Conservation (phyloP, 2,113 vertebrate genomes). For the Poeciliopsis retropinna region DNA sequence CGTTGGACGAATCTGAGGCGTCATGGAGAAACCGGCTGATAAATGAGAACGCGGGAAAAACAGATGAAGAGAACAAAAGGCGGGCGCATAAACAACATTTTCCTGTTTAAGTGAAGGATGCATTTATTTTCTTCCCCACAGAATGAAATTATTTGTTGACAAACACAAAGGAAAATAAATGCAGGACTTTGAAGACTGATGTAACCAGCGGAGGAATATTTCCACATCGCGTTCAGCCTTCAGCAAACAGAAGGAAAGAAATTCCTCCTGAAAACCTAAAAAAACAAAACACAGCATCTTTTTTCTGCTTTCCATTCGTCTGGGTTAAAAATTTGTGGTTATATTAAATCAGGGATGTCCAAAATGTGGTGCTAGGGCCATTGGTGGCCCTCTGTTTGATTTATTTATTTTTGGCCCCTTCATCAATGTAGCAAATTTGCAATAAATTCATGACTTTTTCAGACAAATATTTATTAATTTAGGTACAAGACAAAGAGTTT, state of each 20-base stretch:
- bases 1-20: conserved; percentile 34
- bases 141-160: conserved; percentile 32
- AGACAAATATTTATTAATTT: no score
- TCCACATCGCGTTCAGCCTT: conserved; percentile 47
- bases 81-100: not conserved
- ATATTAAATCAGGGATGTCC: no score
- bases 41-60: not conserved
- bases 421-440: no score
- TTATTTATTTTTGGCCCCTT: no score
- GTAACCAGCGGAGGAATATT: conserved; percentile 50
- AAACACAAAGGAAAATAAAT: conserved; percentile 53
- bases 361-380: no score
- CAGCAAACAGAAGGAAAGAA: conserved; percentile 39
- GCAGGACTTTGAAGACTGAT: conserved; percentile 29
- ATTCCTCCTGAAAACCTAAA: conserved; percentile 31
- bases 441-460: no score
- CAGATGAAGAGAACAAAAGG: not conserved
- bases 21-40: conserved; percentile 7
- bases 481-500: no score
- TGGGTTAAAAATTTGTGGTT: no score
- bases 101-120: conserved; percentile 39
- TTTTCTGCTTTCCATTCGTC: not conserved
- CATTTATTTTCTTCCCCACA: conserved; percentile 5
- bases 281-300: conserved; percentile 18
- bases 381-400: no score